phyloP scores from a whole-genome alignment of 2,113 vertebrate species.

The Bubalus kerabau region DNA sequence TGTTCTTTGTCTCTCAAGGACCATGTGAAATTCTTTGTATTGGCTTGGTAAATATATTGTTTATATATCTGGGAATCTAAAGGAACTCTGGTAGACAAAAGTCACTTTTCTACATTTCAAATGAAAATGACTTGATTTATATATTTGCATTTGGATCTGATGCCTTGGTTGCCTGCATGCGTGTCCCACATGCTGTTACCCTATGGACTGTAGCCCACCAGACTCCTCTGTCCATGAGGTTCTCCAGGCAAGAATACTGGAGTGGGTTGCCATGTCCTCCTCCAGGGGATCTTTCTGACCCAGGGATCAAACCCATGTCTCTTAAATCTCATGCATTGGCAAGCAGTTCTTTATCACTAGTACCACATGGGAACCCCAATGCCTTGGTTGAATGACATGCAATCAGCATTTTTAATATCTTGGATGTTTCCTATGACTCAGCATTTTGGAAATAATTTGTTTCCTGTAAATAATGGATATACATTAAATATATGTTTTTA shows the following conservation, averaged over 20 bases:
- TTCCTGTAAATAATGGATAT: not conserved
- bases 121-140: not conserved
- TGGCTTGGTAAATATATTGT: not conserved
- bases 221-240: not conserved
- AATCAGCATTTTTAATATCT: not conserved
- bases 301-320: not conserved
- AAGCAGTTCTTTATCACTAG: not conserved
- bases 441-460: not conserved
- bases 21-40: not conserved
- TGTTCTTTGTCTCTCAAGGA: not conserved
- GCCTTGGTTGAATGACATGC: not conserved
- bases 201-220: not conserved
- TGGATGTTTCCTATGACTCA: not conserved
- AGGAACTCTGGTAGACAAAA: not conserved
- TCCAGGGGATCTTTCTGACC: not conserved
- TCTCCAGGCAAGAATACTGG: not conserved
- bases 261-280: not conserved
- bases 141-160: not conserved
- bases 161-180: not conserved
- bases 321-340: not conserved
- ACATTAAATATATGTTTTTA: not conserved
- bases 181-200: rapidly evolving
- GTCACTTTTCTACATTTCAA: not conserved
- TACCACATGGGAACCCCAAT: not conserved
- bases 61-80: not conserved